Conservation (phyloP, 2,797 vertebrate species). For the Leptoclinus maculatus region DNA sequence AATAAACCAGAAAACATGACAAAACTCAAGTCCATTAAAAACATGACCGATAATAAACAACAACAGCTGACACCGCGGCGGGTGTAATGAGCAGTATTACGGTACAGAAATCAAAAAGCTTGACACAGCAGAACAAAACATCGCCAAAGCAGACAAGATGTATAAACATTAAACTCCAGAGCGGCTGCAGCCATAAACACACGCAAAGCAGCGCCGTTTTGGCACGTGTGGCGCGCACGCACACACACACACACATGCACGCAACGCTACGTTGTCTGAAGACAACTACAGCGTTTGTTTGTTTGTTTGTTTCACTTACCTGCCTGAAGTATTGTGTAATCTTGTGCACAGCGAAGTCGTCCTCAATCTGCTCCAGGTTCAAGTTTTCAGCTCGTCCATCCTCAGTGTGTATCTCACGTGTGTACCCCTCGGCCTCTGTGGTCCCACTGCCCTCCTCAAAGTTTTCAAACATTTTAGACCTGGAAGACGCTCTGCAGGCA, state of each 20-base stretch:
- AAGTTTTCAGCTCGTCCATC: background rate
- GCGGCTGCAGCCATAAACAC: background rate
- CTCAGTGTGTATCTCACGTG: too few relatives aligned
- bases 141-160: background rate
- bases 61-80: background rate
- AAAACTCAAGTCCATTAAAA: background rate
- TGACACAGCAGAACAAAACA: background rate
- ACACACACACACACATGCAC: too few relatives aligned
- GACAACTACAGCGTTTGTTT: background rate
- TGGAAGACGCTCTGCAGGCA: background rate
- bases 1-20: background rate
- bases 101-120: background rate
- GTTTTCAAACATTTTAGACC: background rate
- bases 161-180: background rate
- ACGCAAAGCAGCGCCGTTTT: background rate
- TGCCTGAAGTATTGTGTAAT: background rate
- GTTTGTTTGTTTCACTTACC: background rate
- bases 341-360: background rate
- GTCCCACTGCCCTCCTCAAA: background rate
- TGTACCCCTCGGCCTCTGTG: background rate
- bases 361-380: background rate
- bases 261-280: background rate
- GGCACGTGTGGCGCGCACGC: too few relatives aligned
- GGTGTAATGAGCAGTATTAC: background rate
- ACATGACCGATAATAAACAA: background rate